A percentile compares a stretch with the other conserved stretches of the same genome.
Conservation (phyloP, 2,888 invertebrate species). For the Pseudoips prasinana region DNA sequence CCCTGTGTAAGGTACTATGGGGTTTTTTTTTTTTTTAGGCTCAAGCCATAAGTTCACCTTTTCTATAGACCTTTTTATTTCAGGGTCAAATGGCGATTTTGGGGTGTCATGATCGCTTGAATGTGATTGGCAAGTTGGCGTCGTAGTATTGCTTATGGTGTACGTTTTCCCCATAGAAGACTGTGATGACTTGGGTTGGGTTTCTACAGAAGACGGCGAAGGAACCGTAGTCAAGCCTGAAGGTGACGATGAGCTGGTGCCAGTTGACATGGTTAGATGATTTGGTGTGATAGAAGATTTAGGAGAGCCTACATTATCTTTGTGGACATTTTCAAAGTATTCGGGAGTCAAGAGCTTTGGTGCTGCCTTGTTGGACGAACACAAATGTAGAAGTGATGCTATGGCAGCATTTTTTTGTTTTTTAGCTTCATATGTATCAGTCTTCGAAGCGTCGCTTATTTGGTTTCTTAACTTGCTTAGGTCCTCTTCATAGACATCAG, state of each 20-base stretch:
- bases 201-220: not conserved
- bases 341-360: conserved; percentile 10
- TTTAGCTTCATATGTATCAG: conserved; percentile 35
- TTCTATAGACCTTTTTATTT: conserved; percentile 37
- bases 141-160: not conserved
- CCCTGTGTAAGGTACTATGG: conserved; percentile 19
- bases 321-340: conserved; percentile 34
- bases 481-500: too few species aligned
- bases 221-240: not conserved
- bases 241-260: too few species aligned
- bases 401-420: conserved; percentile 56
- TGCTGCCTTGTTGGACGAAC: conserved; percentile 23
- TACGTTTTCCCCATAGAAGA: not conserved
- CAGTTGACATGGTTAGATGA: too few species aligned
- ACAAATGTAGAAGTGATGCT: conserved; percentile 47
- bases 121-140: not conserved
- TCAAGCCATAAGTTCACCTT: conserved; percentile 48
- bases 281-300: too few species aligned
- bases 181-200: not conserved
- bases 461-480: conserved; percentile 39
- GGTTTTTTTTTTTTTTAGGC: conserved; percentile 14
- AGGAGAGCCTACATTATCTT: not conserved
- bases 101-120: not conserved
- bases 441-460: conserved; percentile 40
- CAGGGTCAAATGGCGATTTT: conserved; percentile 16